Percentiles rank a stretch among this genome's conserved stretches.
Conservation (phyloP, 2,888 invertebrate genomes). For the Rhaphigaster nebulosa region DNA sequence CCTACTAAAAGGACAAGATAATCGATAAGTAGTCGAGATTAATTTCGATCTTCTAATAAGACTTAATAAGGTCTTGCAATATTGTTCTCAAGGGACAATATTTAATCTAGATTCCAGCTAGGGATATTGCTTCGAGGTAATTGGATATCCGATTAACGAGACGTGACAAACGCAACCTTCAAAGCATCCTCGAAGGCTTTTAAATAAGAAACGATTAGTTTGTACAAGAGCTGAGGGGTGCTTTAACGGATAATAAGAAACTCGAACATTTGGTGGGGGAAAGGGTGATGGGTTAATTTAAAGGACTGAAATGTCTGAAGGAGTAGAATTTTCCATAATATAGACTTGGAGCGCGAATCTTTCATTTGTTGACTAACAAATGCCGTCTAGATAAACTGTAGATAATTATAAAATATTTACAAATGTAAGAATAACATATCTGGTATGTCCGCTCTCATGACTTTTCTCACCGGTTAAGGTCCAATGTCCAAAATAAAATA, state of each 20-base stretch:
- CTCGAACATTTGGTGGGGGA: neutral
- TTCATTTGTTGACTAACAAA: no score
- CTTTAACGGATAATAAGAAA: neutral
- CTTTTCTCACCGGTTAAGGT: no score
- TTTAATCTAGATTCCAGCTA: conserved; percentile 3
- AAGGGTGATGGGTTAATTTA: neutral
- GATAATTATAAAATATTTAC: no score
- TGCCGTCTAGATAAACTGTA: no score
- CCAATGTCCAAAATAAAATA: no score
- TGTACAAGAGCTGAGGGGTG: neutral
- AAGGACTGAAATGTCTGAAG: neutral
- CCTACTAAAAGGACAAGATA: neutral
- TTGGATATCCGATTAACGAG: neutral
- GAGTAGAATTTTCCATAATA: neutral
- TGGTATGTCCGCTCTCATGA: no score
- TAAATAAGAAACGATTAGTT: neutral
- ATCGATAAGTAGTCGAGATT: neutral
- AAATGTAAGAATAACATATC: no score
- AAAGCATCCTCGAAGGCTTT: neutral
- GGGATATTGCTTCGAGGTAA: conserved; percentile 3
- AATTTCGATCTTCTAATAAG: neutral
- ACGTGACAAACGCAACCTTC: neutral
- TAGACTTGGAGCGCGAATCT: neutral
- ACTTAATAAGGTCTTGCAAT: neutral
- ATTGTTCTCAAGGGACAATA: neutral